Base-by-base conservation (phyloP, 2,888 invertebrate genomes). In the Drosophila emarginata region DNA sequence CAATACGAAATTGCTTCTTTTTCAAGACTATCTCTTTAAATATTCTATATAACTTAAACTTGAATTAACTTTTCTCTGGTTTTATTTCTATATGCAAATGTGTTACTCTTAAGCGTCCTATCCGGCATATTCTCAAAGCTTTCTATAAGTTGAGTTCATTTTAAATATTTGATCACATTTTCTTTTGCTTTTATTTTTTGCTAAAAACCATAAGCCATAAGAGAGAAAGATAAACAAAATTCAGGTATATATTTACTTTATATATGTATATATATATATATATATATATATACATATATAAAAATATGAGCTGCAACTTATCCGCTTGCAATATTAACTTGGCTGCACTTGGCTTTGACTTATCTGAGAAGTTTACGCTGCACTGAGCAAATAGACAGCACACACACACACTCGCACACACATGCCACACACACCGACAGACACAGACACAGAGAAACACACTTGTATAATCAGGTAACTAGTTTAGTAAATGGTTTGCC, bases 281-380 rank as follows among this genome's bases (percentile, higher is more conserved):
- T 11, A 18, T 3, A 36, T 12, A 36, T 11, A 7, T 12, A 14
- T 7, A 14, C 18, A 11, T 28, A 36, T 32, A 57, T 57, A 36
- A 54, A 59, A 71, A 71, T 71, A 64, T 71, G 51, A 71, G 64
- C 72, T 60, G 26, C 64, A 71, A 71, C 72, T 71, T 71, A 71
- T 71, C 64, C 70, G 45, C 56, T 61, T 67, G 65, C 67, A 64
- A 63, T 67, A 76, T 64, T 70, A 76, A 72, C 50, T 74, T 71
- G 62, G 57, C 70, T 77, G 83, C 72, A 72, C 67, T 70, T 72
- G 72, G 68, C 66, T 74, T 69, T 75, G 76, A 80, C 80, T 83
- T 83, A 85, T 82, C 81, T 78, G 56, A 45, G 21, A 69, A 61
- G 56, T 78, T 80, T 70, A 75, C 83, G 80, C 80, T 81, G 73